Conservation (phyloP, 1,140 invertebrate species). For the Phymorhynchus buccinoides region DNA sequence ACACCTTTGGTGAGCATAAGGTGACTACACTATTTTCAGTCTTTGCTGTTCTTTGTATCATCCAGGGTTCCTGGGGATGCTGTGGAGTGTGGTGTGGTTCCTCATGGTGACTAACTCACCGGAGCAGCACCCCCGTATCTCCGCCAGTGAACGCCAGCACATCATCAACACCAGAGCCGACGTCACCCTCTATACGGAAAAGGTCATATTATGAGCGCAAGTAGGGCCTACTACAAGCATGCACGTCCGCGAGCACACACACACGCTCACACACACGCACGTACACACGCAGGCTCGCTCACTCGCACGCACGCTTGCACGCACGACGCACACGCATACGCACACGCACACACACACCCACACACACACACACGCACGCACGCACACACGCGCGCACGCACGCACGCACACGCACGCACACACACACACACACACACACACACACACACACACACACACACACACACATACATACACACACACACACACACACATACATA, state of each 20-base stretch:
- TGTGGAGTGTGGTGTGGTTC: constrained; percentile 90
- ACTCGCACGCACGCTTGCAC: neutral
- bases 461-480: neutral
- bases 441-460: neutral
- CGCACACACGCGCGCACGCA: neutral
- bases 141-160: constrained; percentile 83
- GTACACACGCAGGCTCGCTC: neutral
- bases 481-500: too few relatives aligned
- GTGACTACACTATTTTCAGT: too few relatives aligned
- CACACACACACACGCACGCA: too few relatives aligned
- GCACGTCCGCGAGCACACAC: neutral
- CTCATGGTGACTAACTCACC: constrained; percentile 88
- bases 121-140: constrained; percentile 86
- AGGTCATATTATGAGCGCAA: neutral
- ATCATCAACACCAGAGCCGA: constrained; percentile 74
- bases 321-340: too few relatives aligned
- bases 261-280: too few relatives aligned
- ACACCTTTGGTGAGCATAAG: neutral
- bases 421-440: neutral
- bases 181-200: neutral
- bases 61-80: constrained; percentile 68
- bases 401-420: too few relatives aligned
- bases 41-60: neutral
- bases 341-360: too few relatives aligned
- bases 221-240: too few relatives aligned